A percentile compares a stretch with the other conserved stretches of the same genome.
These are phyloP conservation scores for Coptodon rendalli DNA, from an alignment of 2,113 vertebrate species.

Conservation along the genomic window DNA sequence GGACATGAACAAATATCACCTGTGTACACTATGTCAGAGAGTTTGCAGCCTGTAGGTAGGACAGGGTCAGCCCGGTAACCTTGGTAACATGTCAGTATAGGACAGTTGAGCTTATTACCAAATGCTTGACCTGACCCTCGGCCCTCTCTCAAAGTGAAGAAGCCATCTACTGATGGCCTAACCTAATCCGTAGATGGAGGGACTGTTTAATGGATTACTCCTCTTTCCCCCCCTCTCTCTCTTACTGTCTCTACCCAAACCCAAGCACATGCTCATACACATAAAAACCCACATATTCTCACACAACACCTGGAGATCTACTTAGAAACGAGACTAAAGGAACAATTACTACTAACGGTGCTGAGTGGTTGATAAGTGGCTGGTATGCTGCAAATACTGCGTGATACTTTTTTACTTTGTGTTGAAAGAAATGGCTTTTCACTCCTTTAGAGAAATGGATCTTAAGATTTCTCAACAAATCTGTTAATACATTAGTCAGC, in stretches of 20 bases:
- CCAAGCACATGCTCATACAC: neutral
- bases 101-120: slow-evolving; percentile 72
- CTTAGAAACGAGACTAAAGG: neutral
- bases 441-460: neutral
- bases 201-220: slow-evolving; percentile 71
- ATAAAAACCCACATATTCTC: neutral
- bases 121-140: slow-evolving; percentile 68
- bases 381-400: neutral
- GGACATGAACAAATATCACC: neutral
- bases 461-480: neutral
- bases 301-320: slow-evolving; percentile 1
- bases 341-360: slow-evolving; percentile 1
- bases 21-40: neutral
- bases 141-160: slow-evolving; percentile 61
- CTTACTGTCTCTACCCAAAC: slow-evolving; percentile 8
- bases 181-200: slow-evolving; percentile 70
- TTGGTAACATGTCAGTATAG: slow-evolving; percentile 59
- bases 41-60: neutral
- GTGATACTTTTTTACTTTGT: neutral
- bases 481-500: neutral
- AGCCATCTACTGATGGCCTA: slow-evolving; percentile 70
- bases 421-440: neutral
- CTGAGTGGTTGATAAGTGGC: slow-evolving; percentile 14
- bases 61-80: slow-evolving; percentile 53
- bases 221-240: neutral